Base-by-base conservation (phyloP, 2,797 vertebrate species). In the Sparidentex hasta region DNA sequence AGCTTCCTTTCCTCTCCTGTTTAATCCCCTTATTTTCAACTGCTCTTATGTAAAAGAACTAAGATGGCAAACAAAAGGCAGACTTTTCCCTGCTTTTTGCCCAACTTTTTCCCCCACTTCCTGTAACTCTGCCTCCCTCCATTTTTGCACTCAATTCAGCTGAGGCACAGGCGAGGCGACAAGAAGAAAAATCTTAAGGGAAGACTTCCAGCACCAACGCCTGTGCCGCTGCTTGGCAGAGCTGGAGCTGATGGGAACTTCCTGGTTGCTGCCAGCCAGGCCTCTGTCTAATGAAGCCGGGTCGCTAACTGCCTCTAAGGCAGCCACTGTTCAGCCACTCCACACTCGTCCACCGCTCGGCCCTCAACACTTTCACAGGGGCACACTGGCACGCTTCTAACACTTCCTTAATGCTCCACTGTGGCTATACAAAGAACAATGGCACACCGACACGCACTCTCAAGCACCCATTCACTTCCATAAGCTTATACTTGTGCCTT, bases 361-460 rank as follows among this genome's bases (percentile, higher is more conserved):
- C 88, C 87, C 90, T 93, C 88, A 20, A 71, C 92, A 91, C 92
- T 92, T 89, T 90, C 90, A 88, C 90, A 87, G 91, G 92, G 91
- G 87, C 91, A 85, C 88, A 81, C 91, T 93, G 92, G 92, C 93
- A 94, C 93, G 72, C 93, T 93, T 90, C 90, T 85, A 89, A 90
- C 92, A 93, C 92, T 94, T 94, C 93, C 94, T 94, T 92, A 92
- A 93, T 91, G 88, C 89, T 91, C 91, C 90, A 54, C 90, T 91
- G 90, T 90, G 90, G 90, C 87, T 52, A 82, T 71, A 94, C 94
- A 93, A 94, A 93, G 90, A 93, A 93, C 91, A 93, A 94, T 94
- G 86, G 81, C 88, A n/a, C 89, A 81, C 76, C 71, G 66, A 77
- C 88, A 64, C 52, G 72, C 84, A 82, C 87, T 82, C 87, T 84